Evolutionary conservation across 2,797 vertebrate genomes (phyloP).

Genomic region (Sebastes minor): DNA sequence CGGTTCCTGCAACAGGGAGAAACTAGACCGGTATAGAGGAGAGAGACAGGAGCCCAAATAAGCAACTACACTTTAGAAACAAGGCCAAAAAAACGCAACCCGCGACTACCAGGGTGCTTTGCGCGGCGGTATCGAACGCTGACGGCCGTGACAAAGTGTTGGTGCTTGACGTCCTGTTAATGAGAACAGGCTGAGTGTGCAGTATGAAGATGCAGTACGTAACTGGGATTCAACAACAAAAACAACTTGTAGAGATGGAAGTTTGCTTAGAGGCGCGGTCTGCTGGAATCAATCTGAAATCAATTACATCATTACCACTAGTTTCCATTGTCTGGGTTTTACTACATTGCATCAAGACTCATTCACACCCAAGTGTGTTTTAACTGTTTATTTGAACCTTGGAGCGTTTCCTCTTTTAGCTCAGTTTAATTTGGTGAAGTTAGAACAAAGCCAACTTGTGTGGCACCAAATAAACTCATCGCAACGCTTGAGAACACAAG

Average conservation of each 20-base stretch:
- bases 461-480: background rate
- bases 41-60: too few species aligned
- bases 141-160: too few species aligned
- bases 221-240: background rate
- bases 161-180: too few species aligned
- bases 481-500: background rate
- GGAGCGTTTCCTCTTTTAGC: background rate
- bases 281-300: slow-evolving; percentile 9
- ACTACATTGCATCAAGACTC: background rate
- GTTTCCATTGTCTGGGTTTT: background rate
- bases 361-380: slow-evolving; percentile 2
- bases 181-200: background rate
- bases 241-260: background rate
- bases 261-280: background rate
- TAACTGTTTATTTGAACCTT: background rate
- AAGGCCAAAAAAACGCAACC: too few species aligned
- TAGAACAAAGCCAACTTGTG: background rate
- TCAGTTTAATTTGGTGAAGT: background rate
- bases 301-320: slow-evolving; percentile 4
- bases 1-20: too few species aligned
- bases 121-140: too few species aligned
- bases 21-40: too few species aligned
- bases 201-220: background rate
- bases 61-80: too few species aligned
- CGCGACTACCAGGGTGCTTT: too few species aligned